Evolutionary conservation across 2,113 vertebrate genomes (phyloP).

Genomic region (Leptobrachium ailaonicum): DNA sequence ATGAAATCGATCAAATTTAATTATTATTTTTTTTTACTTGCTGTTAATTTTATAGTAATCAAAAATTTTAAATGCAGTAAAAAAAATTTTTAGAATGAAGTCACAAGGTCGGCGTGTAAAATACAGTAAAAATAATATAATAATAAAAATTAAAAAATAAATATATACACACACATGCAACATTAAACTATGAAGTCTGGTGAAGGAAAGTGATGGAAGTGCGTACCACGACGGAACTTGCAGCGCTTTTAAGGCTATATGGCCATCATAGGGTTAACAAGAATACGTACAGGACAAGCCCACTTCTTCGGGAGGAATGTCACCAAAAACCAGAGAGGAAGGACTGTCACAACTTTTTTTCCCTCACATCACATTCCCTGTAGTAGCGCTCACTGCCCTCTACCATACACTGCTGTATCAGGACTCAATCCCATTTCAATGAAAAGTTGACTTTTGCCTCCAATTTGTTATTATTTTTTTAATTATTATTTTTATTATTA

Average conservation of each 20-base stretch:
- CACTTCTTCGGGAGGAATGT: constrained; percentile 19
- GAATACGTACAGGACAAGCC: constrained; percentile 17
- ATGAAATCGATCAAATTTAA: no score
- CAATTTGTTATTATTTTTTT: no score
- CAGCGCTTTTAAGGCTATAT: neutral
- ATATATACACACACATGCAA: no score
- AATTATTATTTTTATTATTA: no score
- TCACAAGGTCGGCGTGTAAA: no score
- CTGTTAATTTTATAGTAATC: no score
- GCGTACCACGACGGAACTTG: neutral
- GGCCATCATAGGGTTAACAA: constrained; percentile 9
- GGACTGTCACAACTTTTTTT: constrained; percentile 66
- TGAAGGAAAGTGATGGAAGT: neutral
- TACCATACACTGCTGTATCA: constrained; percentile 72
- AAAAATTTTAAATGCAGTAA: no score
- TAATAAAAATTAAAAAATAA: no score
- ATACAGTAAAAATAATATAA: no score
- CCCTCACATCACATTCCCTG: constrained; percentile 75
- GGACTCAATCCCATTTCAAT: constrained; percentile 86
- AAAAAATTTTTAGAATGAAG: no score
- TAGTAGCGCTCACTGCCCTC: constrained; percentile 62
- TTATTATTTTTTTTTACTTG: no score
- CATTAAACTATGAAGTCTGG: no score
- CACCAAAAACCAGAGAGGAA: constrained; percentile 47
- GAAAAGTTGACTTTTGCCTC: constrained; percentile 80